A percentile compares a stretch with the other conserved stretches of the same genome.
Evolutionary conservation across 2,113 vertebrate genomes (phyloP).

Genomic region (Thalassarche chlororhynchos): DNA sequence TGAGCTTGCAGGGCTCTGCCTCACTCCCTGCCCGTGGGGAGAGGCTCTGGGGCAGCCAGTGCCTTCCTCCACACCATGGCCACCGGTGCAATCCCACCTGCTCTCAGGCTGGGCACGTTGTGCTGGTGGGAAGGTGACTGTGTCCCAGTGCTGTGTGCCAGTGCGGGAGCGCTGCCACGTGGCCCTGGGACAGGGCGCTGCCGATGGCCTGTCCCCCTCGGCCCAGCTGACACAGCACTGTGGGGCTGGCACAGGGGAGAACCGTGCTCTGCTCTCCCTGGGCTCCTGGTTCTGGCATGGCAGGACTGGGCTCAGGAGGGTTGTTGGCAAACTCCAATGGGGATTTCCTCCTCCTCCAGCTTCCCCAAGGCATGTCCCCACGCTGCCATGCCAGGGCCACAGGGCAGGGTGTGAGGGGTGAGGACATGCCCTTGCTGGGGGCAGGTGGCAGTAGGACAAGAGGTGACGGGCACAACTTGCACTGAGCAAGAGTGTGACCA

Average conservation of each 20-base stretch:
- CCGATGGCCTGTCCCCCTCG: accelerated
- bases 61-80: neutral
- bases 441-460: neutral
- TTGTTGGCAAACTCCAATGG: neutral
- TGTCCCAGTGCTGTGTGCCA: neutral
- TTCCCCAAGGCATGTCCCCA: neutral
- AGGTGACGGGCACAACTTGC: neutral
- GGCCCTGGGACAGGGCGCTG: neutral
- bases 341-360: neutral
- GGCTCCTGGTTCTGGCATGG: accelerated
- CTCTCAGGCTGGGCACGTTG: neutral
- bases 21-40: accelerated
- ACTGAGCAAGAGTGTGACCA: neutral
- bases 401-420: neutral
- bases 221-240: neutral
- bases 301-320: neutral
- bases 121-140: accelerated
- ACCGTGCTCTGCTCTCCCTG: accelerated
- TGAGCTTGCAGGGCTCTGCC: neutral
- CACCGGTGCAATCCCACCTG: neutral
- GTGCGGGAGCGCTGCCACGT: accelerated
- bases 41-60: neutral
- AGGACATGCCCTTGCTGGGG: neutral
- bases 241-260: neutral
- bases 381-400: accelerated